Evolutionary conservation across 2,797 vertebrate species (phyloP).

Genomic region (Hippocampus kuda): DNA sequence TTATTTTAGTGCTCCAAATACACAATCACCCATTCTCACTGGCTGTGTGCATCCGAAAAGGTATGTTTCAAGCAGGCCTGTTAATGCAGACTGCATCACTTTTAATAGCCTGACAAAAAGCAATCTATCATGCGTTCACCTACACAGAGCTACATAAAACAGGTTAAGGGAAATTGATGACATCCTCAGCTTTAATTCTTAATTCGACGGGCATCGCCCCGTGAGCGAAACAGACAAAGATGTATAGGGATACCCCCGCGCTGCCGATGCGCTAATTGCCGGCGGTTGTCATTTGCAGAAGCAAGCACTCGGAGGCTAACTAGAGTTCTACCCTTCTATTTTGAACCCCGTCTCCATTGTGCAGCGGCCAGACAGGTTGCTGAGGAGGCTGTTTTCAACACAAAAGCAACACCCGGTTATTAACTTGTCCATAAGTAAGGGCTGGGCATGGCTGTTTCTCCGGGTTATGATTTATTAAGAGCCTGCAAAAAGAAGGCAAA

Average conservation of each 20-base stretch:
- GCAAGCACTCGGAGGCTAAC: slow-evolving; percentile 90
- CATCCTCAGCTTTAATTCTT: slow-evolving; percentile 82
- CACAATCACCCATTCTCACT: neutral
- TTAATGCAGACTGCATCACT: slow-evolving; percentile 56
- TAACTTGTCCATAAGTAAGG: slow-evolving; percentile 90
- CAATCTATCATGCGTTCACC: slow-evolving; percentile 81
- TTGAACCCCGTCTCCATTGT: slow-evolving; percentile 57
- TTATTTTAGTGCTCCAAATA: slow-evolving; percentile 17
- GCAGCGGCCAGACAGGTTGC: slow-evolving; percentile 70
- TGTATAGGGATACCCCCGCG: slow-evolving; percentile 81
- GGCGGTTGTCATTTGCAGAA: slow-evolving; percentile 79
- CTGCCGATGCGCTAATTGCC: slow-evolving; percentile 85
- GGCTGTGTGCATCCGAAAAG: slow-evolving; percentile 4
- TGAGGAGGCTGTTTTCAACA: slow-evolving; percentile 78
- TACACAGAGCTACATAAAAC: slow-evolving; percentile 80
- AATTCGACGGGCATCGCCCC: slow-evolving; percentile 70
- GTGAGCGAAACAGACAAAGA: slow-evolving; percentile 94
- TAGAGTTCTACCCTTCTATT: slow-evolving; percentile 55
- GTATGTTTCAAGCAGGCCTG: slow-evolving; percentile 52
- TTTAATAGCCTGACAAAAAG: slow-evolving; percentile 91
- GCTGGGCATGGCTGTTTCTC: slow-evolving; percentile 77
- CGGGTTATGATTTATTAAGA: slow-evolving; percentile 81
- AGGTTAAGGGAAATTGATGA: slow-evolving; percentile 91
- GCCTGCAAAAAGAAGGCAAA: slow-evolving; percentile 76
- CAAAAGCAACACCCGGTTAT: slow-evolving; percentile 72